Evolutionary conservation across 2,797 vertebrate species (phyloP).

Genomic region (Nyctibius grandis): DNA sequence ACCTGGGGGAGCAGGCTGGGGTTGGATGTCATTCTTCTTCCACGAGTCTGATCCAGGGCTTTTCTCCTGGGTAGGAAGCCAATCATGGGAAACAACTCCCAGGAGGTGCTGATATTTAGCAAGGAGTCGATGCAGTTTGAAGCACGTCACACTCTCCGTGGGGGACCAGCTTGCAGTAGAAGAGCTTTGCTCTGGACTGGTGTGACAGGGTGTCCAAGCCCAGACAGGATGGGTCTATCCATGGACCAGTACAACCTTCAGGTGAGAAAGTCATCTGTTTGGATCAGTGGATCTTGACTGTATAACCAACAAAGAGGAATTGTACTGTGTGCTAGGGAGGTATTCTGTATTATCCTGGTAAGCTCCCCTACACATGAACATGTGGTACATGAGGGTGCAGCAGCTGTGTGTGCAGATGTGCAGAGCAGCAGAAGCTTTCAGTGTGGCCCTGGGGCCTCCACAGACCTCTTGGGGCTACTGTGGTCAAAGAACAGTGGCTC

Average conservation of each 20-base stretch:
- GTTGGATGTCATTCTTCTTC: neutral
- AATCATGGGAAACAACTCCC: neutral
- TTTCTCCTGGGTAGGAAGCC: neutral
- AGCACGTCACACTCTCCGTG: fast-evolving
- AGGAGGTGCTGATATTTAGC: neutral
- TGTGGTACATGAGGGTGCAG: neutral
- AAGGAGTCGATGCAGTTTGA: fast-evolving
- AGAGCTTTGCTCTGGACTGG: neutral
- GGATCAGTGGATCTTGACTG: neutral
- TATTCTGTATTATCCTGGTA: neutral
- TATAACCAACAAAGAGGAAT: neutral
- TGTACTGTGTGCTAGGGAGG: fast-evolving
- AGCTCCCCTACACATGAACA: neutral
- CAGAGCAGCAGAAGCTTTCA: neutral
- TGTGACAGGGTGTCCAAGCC: neutral
- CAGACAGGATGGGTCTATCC: neutral
- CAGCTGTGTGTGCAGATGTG: neutral
- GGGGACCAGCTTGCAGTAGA: neutral
- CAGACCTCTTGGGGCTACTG: neutral
- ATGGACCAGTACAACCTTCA: neutral
- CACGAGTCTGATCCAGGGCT: neutral
- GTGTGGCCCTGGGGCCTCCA: neutral
- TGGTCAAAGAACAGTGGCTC: neutral
- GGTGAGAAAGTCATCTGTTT: neutral
- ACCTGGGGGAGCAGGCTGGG: neutral